phyloP scores from a whole-genome alignment of 2,888 invertebrate genomes.

The Cepaea hortensis region DNA sequence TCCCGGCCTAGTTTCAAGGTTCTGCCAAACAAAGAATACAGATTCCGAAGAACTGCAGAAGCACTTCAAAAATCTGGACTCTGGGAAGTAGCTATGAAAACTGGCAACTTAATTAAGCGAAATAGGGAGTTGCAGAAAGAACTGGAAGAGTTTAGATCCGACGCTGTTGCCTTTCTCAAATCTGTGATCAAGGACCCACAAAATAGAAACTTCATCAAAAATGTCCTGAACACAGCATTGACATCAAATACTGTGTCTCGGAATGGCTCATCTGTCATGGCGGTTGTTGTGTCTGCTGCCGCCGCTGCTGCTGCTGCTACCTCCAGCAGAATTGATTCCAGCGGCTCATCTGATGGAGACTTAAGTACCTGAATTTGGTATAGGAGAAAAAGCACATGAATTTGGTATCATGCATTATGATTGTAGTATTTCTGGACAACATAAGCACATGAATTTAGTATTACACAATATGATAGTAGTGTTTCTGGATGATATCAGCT shows the following conservation, averaged over 20 bases:
- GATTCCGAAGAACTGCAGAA: constrained; percentile 51
- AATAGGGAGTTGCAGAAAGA: constrained; percentile 53
- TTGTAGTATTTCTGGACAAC: no score
- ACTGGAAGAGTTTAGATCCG: constrained; percentile 47
- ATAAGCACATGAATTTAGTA: no score
- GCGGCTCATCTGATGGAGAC: constrained; percentile 25
- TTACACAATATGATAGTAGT: no score
- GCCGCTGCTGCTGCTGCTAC: constrained; percentile 23
- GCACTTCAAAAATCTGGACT: constrained; percentile 54
- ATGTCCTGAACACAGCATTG: constrained; percentile 41
- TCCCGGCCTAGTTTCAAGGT: not conserved
- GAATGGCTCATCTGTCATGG: constrained; percentile 39
- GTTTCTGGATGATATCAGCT: no score
- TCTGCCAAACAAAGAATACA: constrained; percentile 39
- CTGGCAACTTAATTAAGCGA: constrained; percentile 51
- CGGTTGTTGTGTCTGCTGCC: constrained; percentile 44
- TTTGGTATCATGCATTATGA: no score
- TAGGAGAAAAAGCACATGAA: no score
- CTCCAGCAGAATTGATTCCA: constrained; percentile 21
- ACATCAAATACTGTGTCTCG: constrained; percentile 13
- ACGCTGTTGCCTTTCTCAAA: constrained; percentile 50
- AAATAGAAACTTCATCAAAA: constrained; percentile 47
- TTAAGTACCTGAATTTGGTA: constrained; percentile 10
- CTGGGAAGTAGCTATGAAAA: constrained; percentile 56
- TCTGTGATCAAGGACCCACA: constrained; percentile 51